Conservation (phyloP, 2,113 vertebrate genomes). For the Vireo altiloquus region DNA sequence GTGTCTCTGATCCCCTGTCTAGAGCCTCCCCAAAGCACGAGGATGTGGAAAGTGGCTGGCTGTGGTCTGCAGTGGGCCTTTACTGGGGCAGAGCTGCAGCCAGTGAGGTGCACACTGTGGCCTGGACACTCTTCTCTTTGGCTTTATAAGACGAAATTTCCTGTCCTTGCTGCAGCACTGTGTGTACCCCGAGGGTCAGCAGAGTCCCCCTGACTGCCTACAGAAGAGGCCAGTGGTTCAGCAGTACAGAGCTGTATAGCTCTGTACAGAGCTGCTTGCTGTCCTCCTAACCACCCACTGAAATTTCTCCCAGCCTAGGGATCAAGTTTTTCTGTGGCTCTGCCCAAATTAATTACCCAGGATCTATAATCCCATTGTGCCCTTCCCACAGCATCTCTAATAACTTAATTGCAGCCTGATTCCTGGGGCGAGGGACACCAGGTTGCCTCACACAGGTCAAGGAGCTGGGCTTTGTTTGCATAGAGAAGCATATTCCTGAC, state of each 20-base stretch:
- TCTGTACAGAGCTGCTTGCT: background rate
- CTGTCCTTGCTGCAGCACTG: background rate
- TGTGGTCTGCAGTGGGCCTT: background rate
- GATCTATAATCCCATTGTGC: background rate
- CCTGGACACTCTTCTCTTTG: background rate
- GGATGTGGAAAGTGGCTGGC: background rate
- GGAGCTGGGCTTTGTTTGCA: background rate
- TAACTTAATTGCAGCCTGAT: background rate
- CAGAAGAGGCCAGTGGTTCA: background rate
- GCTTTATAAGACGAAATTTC: background rate
- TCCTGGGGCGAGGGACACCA: background rate
- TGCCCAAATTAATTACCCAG: constrained; percentile 20
- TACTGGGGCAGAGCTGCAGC: background rate
- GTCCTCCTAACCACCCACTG: background rate
- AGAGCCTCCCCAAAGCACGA: background rate
- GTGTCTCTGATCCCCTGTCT: background rate
- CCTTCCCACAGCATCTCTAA: background rate
- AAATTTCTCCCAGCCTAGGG: background rate
- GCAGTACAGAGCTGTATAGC: no score
- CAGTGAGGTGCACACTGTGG: rapidly evolving
- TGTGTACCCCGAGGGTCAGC: background rate
- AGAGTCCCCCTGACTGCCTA: background rate
- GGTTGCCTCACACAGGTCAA: background rate
- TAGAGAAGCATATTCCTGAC: background rate
- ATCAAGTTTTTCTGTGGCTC: constrained; percentile 29